These are phyloP conservation scores for Cenopis cana DNA, from an alignment of 2,888 invertebrate genomes.

Conservation along the genomic window DNA sequence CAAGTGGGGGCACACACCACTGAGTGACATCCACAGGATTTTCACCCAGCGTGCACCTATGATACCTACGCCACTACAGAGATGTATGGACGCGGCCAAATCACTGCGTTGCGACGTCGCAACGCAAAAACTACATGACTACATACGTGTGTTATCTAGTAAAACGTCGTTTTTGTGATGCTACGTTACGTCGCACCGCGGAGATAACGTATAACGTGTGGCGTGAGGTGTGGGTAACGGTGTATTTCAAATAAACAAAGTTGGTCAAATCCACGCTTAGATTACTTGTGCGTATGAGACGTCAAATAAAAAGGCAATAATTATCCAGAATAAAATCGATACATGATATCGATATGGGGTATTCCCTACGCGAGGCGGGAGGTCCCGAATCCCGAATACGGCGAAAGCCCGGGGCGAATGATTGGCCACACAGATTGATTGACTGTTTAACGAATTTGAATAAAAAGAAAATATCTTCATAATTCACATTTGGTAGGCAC, in stretches of 20 bases:
- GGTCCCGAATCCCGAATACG: slow-evolving; percentile 40
- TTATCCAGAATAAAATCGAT: slow-evolving; percentile 1
- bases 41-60: no score
- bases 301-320: background rate
- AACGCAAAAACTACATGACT: no score
- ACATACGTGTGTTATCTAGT: no score
- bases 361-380: slow-evolving; percentile 40
- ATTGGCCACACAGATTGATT: slow-evolving; percentile 34
- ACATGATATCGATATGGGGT: slow-evolving; percentile 6
- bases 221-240: no score
- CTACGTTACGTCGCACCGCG: no score
- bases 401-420: slow-evolving; percentile 23
- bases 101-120: no score
- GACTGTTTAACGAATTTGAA: slow-evolving; percentile 15
- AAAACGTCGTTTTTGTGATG: no score
- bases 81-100: no score
- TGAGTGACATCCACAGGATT: no score
- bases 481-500: background rate
- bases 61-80: no score
- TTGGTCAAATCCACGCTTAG: background rate
- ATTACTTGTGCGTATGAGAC: background rate
- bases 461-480: background rate
- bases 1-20: no score
- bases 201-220: no score
- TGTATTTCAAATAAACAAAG: background rate